Conservation (phyloP, 2,797 vertebrate genomes). For the Bovichtus variegatus region DNA sequence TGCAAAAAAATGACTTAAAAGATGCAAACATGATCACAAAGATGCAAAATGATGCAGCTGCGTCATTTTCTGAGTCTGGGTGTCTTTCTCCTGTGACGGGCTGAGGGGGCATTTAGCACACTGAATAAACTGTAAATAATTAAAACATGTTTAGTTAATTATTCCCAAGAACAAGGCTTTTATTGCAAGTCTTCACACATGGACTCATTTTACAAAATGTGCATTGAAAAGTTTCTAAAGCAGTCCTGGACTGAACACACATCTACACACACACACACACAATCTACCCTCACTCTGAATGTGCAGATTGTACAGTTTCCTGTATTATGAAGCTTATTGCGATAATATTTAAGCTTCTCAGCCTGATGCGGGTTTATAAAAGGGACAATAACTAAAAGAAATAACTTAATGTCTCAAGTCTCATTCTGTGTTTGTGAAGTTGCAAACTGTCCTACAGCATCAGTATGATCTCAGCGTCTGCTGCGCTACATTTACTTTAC, state of each 20-base stretch:
- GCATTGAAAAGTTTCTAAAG: not conserved
- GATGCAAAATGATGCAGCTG: too few relatives aligned
- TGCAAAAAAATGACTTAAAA: too few relatives aligned
- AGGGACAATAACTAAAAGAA: not conserved
- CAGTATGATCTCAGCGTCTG: constrained; percentile 64
- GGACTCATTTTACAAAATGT: not conserved
- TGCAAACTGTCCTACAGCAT: constrained; percentile 59
- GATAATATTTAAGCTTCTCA: constrained; percentile 4
- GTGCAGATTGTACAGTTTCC: constrained; percentile 4
- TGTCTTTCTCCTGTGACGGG: too few relatives aligned
- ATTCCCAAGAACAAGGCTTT: too few relatives aligned
- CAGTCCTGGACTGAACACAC: not conserved
- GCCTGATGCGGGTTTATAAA: constrained; percentile 35
- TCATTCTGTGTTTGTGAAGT: constrained; percentile 48
- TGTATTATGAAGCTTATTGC: constrained; percentile 11
- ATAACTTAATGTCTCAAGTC: constrained; percentile 11
- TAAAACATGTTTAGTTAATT: not conserved
- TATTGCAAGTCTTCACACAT: too few relatives aligned
- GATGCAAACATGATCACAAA: too few relatives aligned
- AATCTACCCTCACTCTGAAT: not conserved
- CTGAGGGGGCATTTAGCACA: not conserved
- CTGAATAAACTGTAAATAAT: not conserved
- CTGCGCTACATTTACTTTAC: constrained; percentile 75
- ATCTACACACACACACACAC: not conserved
- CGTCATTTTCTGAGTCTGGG: too few relatives aligned